Base-by-base conservation (phyloP, 2,113 vertebrate genomes). In the Lasiurus borealis region DNA sequence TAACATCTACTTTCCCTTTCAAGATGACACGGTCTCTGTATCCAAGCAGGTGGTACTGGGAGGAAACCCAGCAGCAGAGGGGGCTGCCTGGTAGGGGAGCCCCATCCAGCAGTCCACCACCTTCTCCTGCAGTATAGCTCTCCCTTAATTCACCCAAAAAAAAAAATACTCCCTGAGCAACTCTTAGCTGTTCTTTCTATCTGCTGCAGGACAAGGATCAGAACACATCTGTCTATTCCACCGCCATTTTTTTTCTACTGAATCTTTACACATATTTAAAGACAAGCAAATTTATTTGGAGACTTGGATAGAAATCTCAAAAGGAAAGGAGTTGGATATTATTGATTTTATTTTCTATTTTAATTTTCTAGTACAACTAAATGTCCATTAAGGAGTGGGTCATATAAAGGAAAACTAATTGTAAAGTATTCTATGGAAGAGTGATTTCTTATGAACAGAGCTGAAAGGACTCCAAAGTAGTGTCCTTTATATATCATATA, bases 401-500 rank as follows among this genome's bases (percentile, higher is more conserved):
- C 44, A 66, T 34, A 59, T 80, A 87, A 90, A 95, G 76, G 19
- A 85, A 94, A 94, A 75, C 11, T 94, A 86, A 72, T 27, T 88
- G 1, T 76, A 69, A 89, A 86, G 57, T 44, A 84, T 46, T 81
- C 36, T 25, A 34, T 27, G 21, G 3, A 81, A 77, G 78, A 64
- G 36, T 2, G 18, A 85, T 36, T 91, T 40, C 68, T 76, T 66
- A 69, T 59, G n/a, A 12, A 25, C 19, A 90, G 36, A 90, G 23
- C 52, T 36, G 31, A 81, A 90, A 85, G 54, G 25, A 71, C 16
- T 21, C 23, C 3, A 6, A 77, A 44, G 8, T 68, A 82, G 15
- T 31, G 27, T 88, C 31, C 68, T 62, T 85, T 77, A 21, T 64
- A 13, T 48, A 7, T 62, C 48, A 52, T 36, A 62, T 85, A 44